A percentile compares a stretch with the other conserved stretches of the same genome.
phyloP scores from a whole-genome alignment of 2,888 invertebrate species.

The Drosophila mayaguana region DNA sequence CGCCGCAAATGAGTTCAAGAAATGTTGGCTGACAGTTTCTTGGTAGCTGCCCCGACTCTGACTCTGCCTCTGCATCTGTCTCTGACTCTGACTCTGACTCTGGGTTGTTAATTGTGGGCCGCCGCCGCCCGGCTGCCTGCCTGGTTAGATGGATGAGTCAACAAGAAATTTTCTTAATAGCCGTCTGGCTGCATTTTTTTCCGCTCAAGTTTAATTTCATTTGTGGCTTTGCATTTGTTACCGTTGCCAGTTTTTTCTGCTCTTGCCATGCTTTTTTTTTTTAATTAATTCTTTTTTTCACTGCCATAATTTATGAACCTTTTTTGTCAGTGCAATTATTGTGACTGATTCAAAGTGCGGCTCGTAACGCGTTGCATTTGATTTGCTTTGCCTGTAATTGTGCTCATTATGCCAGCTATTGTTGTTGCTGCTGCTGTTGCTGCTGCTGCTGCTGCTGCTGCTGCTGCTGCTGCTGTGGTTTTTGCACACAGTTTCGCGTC shows the following conservation, averaged over 20 bases:
- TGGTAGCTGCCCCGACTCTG: conserved; percentile 45
- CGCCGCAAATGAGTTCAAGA: conserved; percentile 74
- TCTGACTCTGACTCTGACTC: not conserved
- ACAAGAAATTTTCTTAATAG: conserved; percentile 79
- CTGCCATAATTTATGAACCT: conserved; percentile 73
- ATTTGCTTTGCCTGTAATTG: conserved; percentile 76
- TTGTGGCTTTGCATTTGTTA: conserved; percentile 52
- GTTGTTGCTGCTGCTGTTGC: conserved; percentile 40
- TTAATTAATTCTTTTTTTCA: conserved; percentile 75
- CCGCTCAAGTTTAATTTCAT: conserved; percentile 26
- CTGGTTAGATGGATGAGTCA: conserved; percentile 68
- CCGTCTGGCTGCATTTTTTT: conserved; percentile 53
- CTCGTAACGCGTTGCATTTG: conserved; percentile 78
- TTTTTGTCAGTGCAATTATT: conserved; percentile 66
- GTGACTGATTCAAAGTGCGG: conserved; percentile 71
- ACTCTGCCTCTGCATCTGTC: not conserved
- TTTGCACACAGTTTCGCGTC: conserved; percentile 64
- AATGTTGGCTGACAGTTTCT: conserved; percentile 64
- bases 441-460: conserved; percentile 38
- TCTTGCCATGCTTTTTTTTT: conserved; percentile 51
- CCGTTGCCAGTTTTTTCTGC: conserved; percentile 70
- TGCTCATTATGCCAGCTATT: conserved; percentile 72
- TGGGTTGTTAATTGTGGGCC: conserved; percentile 68
- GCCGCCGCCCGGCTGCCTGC: conserved; percentile 8
- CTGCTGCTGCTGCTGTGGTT: conserved; percentile 32